Evolutionary conservation across 2,113 vertebrate species (phyloP), one percentile per base, ranked within the genome.

Genomic region (Psammodynastes pulverulentus): DNA sequence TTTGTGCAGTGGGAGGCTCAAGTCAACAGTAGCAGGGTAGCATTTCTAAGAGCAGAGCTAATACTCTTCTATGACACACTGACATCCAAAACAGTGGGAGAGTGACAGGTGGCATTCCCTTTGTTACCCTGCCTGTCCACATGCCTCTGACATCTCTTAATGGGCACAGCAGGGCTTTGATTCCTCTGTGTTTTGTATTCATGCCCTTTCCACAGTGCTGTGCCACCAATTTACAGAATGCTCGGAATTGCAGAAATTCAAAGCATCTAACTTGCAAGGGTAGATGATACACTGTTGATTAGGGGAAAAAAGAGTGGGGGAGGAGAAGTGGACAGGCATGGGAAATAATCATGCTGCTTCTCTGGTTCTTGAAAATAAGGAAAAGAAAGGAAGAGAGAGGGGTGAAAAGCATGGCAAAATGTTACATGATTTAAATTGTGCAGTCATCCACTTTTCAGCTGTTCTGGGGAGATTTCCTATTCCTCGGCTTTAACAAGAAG

Each of bases 161-260:
- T 49, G 91, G 85, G 89, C 93, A 94, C 95, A 95, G 93, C 90
- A 58, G 52, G 89, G 88, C 95, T 94, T 95, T 96, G 94, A 96
- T 95, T 95, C 93, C 84, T 86, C 0, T 0, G 10, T 92, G 92
- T 93, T 96, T 96, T 94, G 88, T 94, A 95, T 96, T 96, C 96
- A 92, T 94, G 92, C 88, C 92, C 88, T 97, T 93, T 91, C 93
- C 90, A 92, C 92, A 93, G 92, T 4, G 34, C 46, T 29, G 91
- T 90, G 89, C 92, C 93, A 51, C 93, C 89, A 56, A 94, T 93
- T 87, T 93, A 94, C 90, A 94, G 88, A 94, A 93, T 95, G 95
- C 88, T 95, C 62, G 87, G 94, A 95, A 97, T 96, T 94, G 94
- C 95, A 95, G 96, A 94, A 92, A 97, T 97, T 95, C 95, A 94